phyloP scores from a whole-genome alignment of 2,888 invertebrate genomes.

The Asteroscopus sphinx region DNA sequence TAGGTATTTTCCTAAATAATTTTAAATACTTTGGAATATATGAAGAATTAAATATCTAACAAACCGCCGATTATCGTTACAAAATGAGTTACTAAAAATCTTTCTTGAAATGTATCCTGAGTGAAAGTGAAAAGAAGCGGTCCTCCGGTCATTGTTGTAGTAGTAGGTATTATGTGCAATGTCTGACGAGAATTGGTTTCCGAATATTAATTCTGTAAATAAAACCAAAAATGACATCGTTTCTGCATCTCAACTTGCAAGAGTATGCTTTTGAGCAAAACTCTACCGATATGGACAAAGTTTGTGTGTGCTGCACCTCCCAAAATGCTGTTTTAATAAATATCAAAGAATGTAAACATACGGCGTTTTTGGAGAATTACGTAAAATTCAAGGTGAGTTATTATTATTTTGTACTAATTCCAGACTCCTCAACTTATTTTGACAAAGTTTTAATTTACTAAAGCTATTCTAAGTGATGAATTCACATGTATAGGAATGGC shows the following conservation, averaged over 20 bases:
- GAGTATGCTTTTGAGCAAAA: slow-evolving; percentile 19
- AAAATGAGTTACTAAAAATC: background rate
- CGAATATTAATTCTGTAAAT: background rate
- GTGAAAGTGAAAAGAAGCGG: slow-evolving; percentile 29
- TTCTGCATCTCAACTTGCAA: slow-evolving; percentile 24
- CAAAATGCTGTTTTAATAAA: slow-evolving; percentile 61
- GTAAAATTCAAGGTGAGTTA: slow-evolving; percentile 66
- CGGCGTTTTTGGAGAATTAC: slow-evolving; percentile 62
- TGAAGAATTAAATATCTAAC: background rate
- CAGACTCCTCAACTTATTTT: background rate
- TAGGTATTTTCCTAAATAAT: too few species aligned
- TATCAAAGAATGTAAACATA: slow-evolving; percentile 70
- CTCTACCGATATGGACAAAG: slow-evolving; percentile 10
- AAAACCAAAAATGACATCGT: slow-evolving; percentile 39
- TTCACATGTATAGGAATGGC: slow-evolving; percentile 57
- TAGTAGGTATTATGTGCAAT: slow-evolving; percentile 19
- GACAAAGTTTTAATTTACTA: background rate
- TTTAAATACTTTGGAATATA: background rate
- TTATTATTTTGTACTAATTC: background rate
- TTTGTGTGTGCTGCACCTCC: slow-evolving; percentile 70
- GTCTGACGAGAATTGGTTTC: slow-evolving; percentile 42
- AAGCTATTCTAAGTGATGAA: background rate
- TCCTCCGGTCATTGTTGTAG: background rate
- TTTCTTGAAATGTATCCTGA: background rate
- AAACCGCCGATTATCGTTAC: background rate